A percentile compares a stretch with the other conserved stretches of the same genome.
Evolutionary conservation across 2,888 invertebrate species (phyloP).

Genomic region (Trachelus stipa): DNA sequence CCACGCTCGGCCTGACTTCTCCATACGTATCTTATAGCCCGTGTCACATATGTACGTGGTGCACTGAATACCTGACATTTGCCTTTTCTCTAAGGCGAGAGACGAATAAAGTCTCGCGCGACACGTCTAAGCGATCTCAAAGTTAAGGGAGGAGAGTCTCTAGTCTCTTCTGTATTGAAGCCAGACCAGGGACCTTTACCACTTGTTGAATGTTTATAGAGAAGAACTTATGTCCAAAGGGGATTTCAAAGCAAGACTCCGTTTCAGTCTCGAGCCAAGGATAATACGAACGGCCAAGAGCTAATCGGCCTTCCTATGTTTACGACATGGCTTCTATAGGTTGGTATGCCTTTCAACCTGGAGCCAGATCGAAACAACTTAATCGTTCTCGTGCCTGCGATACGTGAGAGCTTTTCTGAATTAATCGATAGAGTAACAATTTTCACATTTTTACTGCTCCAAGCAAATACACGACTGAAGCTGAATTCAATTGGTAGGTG

Average conservation of each 20-base stretch:
- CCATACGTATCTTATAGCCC: not conserved
- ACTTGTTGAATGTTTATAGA: constrained; percentile 50
- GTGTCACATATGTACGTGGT: not conserved
- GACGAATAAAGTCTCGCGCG: not conserved
- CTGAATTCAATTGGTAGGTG: not conserved
- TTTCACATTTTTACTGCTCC: not conserved
- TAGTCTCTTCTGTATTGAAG: not conserved
- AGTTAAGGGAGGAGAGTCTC: not conserved
- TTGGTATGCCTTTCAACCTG: not conserved
- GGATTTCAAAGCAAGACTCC: constrained; percentile 10
- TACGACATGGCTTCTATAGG: not conserved
- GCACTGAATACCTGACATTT: not conserved
- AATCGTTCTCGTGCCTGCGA: not conserved
- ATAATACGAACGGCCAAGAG: not conserved
- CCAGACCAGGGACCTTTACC: constrained; percentile 35
- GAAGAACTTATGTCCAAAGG: constrained; percentile 27
- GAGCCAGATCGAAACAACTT: not conserved
- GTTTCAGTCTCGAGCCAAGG: not conserved
- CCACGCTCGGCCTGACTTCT: not conserved
- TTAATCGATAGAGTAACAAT: not conserved
- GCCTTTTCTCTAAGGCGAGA: not conserved
- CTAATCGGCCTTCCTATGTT: not conserved
- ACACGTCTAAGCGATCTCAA: not conserved
- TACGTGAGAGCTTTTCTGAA: not conserved
- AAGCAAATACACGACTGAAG: not conserved